Evolutionary conservation across 2,113 vertebrate genomes (phyloP).

Genomic region (Pyxicephalus adspersus): DNA sequence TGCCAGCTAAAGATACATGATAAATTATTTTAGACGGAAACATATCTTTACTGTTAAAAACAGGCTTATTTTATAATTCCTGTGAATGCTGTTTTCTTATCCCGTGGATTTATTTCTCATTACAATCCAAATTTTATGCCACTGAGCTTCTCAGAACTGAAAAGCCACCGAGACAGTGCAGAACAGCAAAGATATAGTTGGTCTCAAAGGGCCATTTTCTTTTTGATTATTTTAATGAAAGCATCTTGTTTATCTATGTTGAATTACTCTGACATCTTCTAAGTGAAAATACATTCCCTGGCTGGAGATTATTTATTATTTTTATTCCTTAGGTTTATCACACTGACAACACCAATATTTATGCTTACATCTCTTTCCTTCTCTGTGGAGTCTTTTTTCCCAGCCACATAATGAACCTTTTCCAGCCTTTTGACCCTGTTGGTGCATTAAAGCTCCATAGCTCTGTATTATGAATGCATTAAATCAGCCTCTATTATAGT

Average conservation of each 20-base stretch:
- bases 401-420: background rate
- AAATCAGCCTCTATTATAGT: slow-evolving; percentile 5
- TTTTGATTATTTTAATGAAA: slow-evolving; percentile 12
- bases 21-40: background rate
- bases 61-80: background rate
- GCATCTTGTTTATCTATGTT: slow-evolving; percentile 10
- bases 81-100: background rate
- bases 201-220: background rate
- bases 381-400: background rate
- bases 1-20: background rate
- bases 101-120: slow-evolving; percentile 2
- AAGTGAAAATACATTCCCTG: background rate
- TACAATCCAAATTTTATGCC: background rate
- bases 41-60: background rate
- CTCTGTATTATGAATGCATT: background rate
- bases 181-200: background rate
- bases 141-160: background rate
- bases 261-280: slow-evolving; percentile 15
- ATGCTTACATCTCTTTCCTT: background rate
- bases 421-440: background rate
- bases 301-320: slow-evolving; percentile 1
- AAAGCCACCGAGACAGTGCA: background rate
- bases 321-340: background rate
- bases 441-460: background rate
- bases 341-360: slow-evolving; percentile 8